Evolutionary conservation across 1,140 invertebrate genomes (phyloP).

Genomic region (Gonatopus flavifemur): DNA sequence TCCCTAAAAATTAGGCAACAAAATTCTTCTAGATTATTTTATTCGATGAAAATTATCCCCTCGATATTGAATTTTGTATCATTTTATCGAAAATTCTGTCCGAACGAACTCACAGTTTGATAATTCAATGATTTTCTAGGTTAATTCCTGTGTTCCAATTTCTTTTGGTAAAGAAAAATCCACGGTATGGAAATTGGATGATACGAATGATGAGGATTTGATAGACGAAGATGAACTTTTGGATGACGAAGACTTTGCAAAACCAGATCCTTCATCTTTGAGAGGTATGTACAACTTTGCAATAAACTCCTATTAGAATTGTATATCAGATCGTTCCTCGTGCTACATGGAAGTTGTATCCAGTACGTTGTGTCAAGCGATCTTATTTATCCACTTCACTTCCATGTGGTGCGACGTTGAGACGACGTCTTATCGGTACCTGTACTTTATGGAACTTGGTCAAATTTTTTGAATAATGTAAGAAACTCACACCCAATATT

Average conservation of each 20-base stretch:
- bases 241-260: conserved; percentile 86
- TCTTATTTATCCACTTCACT: too few relatives aligned
- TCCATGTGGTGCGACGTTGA: too few relatives aligned
- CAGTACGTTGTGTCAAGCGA: background rate
- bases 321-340: background rate
- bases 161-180: conserved; percentile 48
- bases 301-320: background rate
- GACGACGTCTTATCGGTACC: too few relatives aligned
- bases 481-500: too few relatives aligned
- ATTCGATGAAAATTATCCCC: too few relatives aligned
- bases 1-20: background rate
- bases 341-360: background rate
- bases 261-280: conserved; percentile 78
- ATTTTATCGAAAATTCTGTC: too few relatives aligned
- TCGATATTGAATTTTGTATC: too few relatives aligned
- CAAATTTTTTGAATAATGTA: too few relatives aligned
- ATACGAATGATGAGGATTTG: conserved; percentile 68
- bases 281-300: conserved; percentile 66
- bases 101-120: conserved; percentile 1
- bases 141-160: conserved; percentile 61
- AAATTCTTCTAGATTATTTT: background rate
- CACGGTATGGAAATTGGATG: conserved; percentile 71
- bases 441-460: too few relatives aligned
- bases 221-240: conserved; percentile 87
- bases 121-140: conserved; percentile 33